Evolutionary conservation across 2,888 invertebrate genomes (phyloP).

Genomic region (Neocrepidodera transversa): DNA sequence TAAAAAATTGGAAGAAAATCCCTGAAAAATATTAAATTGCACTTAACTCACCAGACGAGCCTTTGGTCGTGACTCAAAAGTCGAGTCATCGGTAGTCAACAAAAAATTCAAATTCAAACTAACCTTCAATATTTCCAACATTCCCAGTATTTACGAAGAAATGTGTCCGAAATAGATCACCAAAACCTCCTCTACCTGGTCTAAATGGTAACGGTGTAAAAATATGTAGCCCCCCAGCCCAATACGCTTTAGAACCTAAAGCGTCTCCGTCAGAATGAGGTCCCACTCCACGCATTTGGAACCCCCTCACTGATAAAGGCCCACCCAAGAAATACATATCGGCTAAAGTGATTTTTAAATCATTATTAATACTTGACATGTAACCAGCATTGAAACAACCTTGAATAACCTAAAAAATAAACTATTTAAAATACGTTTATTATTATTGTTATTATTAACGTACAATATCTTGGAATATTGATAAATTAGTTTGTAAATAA

Average conservation of each 20-base stretch:
- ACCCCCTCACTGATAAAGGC: conserved; percentile 87
- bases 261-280: conserved; percentile 81
- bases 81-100: too few relatives aligned
- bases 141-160: conserved; percentile 90
- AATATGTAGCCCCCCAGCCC: conserved; percentile 86
- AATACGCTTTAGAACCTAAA: conserved; percentile 79
- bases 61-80: too few relatives aligned
- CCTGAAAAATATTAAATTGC: too few relatives aligned
- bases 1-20: too few relatives aligned
- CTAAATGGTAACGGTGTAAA: conserved; percentile 91
- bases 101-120: not conserved
- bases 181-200: conserved; percentile 78
- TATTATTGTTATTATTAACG: conserved; percentile 53
- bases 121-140: conserved; percentile 56
- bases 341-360: conserved; percentile 68
- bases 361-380: conserved; percentile 68
- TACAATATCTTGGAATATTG: conserved; percentile 68
- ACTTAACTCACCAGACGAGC: too few relatives aligned
- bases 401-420: conserved; percentile 70
- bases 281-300: conserved; percentile 85
- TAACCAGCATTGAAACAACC: conserved; percentile 73
- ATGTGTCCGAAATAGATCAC: conserved; percentile 87
- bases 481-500: conserved; percentile 66
- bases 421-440: not conserved
- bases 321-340: conserved; percentile 91